Conservation (phyloP, 2,888 invertebrate species). For the Tetramorium bicarinatum region DNA sequence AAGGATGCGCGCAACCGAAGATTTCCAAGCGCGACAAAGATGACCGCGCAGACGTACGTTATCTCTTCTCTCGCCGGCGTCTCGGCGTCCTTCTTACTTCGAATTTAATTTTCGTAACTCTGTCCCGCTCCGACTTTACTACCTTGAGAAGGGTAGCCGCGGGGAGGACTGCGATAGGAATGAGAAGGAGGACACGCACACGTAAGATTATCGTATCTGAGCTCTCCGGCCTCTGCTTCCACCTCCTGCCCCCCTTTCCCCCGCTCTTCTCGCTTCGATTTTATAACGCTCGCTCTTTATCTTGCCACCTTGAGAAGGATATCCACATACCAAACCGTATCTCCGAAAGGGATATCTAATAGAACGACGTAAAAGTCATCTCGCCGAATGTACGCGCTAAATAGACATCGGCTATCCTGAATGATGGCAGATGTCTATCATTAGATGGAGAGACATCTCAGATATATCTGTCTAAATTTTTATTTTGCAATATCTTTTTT, state of each 20-base stretch:
- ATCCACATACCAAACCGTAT: conserved; percentile 61
- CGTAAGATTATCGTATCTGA: conserved; percentile 69
- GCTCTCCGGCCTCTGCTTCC: conserved; percentile 27
- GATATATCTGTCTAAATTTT: conserved; percentile 25
- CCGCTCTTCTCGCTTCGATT: conserved; percentile 50
- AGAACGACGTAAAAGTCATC: conserved; percentile 55
- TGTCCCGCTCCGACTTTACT: conserved; percentile 50
- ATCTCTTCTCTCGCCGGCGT: conserved; percentile 60
- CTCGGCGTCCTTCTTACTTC: conserved; percentile 32
- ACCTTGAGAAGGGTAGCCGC: conserved; percentile 76
- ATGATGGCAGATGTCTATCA: conserved; percentile 7
- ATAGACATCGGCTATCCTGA: neutral
- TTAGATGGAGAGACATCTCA: conserved; percentile 10
- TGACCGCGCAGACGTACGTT: conserved; percentile 67
- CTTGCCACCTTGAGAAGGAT: conserved; percentile 69
- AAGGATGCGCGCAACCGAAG: conserved; percentile 70
- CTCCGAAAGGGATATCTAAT: conserved; percentile 54
- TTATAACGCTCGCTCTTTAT: conserved; percentile 53
- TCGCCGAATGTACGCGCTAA: conserved; percentile 40
- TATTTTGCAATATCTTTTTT: conserved; percentile 24
- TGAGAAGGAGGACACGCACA: conserved; percentile 69
- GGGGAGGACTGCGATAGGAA: conserved; percentile 57
- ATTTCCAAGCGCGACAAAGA: conserved; percentile 63
- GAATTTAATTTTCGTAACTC: conserved; percentile 36
- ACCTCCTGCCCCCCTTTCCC: neutral